Evolutionary conservation across 37 sponge, comb jelly and placozoan genomes (phyloP), one percentile per base, ranked within the genome.

Genomic region (Chondrosia reniformis): DNA sequence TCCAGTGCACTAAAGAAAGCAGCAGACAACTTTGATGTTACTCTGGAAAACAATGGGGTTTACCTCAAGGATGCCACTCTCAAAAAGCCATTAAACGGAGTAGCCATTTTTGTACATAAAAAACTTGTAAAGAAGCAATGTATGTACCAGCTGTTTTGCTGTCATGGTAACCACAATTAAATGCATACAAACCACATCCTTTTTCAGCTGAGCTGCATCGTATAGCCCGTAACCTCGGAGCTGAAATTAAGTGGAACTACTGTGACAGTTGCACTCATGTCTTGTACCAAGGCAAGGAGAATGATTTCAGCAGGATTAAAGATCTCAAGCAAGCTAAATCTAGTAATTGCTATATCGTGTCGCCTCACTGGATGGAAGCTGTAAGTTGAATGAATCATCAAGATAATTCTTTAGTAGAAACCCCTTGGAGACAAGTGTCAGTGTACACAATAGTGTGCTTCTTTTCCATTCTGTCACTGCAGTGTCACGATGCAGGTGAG

Each of bases 281-380:
- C 33, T 24, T 91, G 57, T 75, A 77, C 45, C 89, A 91, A 86
- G 84, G 83, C 38, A 85, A 82, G 43, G 58, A 38, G 3, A 33
- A 56, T 9, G 87, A 86, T 52, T 65, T 67, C 7, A 30, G 34
- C n/a, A 58, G 74, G 44, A 83, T 79, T 32, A 77, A 55, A n/a
- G 84, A 88, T 63, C 52, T 85, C 54, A 80, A 61, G 46, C n/a
- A 52, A 22, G 91, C 91, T n/a, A 85, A 43, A 28, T 78, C 84
- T 10, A 76, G 63, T 32, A 79, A 76, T 15, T 73, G 77, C 37
- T 40, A 59, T 45, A 67, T 86, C 46, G 93, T 93, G 22, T 89
- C 91, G 36, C 90, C 92, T 38, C 84, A 89, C 74, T 93, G 93
- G 93, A 54, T 91, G 36, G 39, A 31, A 39, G 80, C 80, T n/a